Conservation (phyloP, 2,888 invertebrate genomes). For the Kuschelorhynchus macadamiae region DNA sequence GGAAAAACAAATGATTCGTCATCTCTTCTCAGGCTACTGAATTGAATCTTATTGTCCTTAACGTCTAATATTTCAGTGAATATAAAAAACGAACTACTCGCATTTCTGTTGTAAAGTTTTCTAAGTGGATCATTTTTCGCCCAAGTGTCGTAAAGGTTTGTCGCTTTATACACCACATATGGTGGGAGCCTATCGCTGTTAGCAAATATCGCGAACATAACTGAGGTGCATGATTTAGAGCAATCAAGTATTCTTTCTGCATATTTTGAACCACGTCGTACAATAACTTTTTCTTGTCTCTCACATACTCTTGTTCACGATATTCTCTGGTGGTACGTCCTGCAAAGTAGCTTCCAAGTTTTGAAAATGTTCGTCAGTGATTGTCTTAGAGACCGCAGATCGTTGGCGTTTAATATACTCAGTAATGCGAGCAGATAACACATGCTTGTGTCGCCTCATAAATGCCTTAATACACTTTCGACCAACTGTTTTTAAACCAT, state of each 20-base stretch:
- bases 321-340: neutral
- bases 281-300: slow-evolving; percentile 11
- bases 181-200: neutral
- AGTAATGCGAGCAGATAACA: neutral
- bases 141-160: slow-evolving; percentile 17
- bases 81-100: slow-evolving; percentile 9
- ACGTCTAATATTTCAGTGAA: slow-evolving; percentile 8
- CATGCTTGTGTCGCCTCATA: too few species aligned
- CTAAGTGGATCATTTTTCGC: slow-evolving; percentile 1
- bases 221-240: slow-evolving; percentile 17
- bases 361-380: slow-evolving; percentile 1
- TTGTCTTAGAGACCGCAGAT: slow-evolving; percentile 7
- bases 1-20: slow-evolving; percentile 4
- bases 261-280: slow-evolving; percentile 9
- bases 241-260: slow-evolving; percentile 21
- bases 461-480: neutral
- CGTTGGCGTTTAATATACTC: slow-evolving; percentile 10
- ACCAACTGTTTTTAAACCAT: too few species aligned
- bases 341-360: slow-evolving; percentile 3
- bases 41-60: neutral
- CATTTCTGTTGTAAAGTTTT: slow-evolving; percentile 8
- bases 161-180: slow-evolving; percentile 18
- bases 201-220: slow-evolving; percentile 17
- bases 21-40: slow-evolving; percentile 5
- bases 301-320: neutral